These are phyloP conservation scores for Discoglossus pictus DNA, from an alignment of 2,797 vertebrate genomes.

Conservation along the genomic window DNA sequence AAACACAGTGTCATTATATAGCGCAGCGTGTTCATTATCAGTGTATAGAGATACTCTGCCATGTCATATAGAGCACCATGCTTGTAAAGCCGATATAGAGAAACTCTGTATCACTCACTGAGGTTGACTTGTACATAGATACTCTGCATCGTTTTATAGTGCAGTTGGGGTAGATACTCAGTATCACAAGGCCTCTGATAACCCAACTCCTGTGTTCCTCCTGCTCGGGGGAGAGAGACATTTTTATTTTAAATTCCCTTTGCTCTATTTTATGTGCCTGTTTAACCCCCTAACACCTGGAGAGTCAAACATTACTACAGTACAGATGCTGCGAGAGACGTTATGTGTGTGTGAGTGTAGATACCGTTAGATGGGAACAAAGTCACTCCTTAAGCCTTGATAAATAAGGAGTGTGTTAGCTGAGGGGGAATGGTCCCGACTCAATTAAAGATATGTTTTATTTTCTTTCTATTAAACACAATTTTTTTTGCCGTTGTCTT, in stretches of 20 bases:
- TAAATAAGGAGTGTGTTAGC: too few relatives aligned
- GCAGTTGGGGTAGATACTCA: conserved; percentile 32
- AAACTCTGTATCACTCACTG: conserved; percentile 3
- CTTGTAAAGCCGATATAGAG: conserved; percentile 4
- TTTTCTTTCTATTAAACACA: too few relatives aligned
- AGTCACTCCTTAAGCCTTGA: too few relatives aligned
- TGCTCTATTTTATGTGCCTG: background rate
- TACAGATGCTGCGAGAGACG: background rate
- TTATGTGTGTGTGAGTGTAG: background rate
- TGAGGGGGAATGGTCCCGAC: too few relatives aligned
- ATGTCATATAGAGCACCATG: conserved; percentile 7
- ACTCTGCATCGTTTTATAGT: conserved; percentile 41
- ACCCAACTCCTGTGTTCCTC: conserved; percentile 19
- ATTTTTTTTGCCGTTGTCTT: too few relatives aligned
- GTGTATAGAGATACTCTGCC: conserved; percentile 36
- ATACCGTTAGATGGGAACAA: too few relatives aligned
- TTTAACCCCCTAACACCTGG: conserved; percentile 2
- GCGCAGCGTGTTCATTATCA: conserved; percentile 40
- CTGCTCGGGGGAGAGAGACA: conserved; percentile 21
- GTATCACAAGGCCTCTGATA: conserved; percentile 31
- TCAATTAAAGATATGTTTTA: too few relatives aligned
- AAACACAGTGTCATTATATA: conserved; percentile 48
- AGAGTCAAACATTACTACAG: conserved; percentile 1
- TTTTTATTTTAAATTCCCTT: conserved; percentile 20
- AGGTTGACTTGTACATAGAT: conserved; percentile 38